Base-by-base conservation (phyloP, 2,888 invertebrate genomes). In the Cantharis flavilabris region DNA sequence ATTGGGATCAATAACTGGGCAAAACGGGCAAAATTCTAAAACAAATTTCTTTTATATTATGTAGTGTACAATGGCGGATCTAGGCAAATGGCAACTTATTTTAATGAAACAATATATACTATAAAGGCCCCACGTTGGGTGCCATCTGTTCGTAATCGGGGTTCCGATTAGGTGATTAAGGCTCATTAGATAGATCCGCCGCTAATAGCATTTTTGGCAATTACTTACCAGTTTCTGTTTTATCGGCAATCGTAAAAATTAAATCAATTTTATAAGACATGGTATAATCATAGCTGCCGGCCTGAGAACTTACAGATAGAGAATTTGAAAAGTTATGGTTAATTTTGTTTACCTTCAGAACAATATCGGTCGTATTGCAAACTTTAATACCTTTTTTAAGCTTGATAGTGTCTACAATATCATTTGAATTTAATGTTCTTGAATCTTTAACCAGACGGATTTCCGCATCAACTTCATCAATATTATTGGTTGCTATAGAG, bases 1-100 rank as follows among this genome's bases (percentile, higher is more conserved):
- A 26, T 30, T 72, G 9, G 82, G 83, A 73, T 82, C 79, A 2
- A 72, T 72, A 1, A 84, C 77, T 10, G 83, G 83, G 71, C 83
- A 84, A 62, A 70, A 79, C 49, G 77, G 30, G 75, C 84, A 84
- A 74, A 79, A 79, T 64, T 28, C 79, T 79, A 26, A 62, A 73
- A 26, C 7, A 26, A 26, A 26, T 1, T 9, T 9, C 7, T 26
- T 23, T 20, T 20, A 20, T 20, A 2, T 20, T 20, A 3, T 20
- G 20, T 20, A 20, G 20, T 1, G 20, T 20, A 20, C 20, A 20
- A 20, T 20, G 20, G 20, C 20, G 20, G 3, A 20, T 20, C 20
- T 20, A 20, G 20, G n/a, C n/a, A n/a, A n/a, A n/a, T n/a, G n/a
- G n/a, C n/a, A n/a, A n/a, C n/a, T n/a, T n/a, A n/a, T n/a, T n/a